Evolutionary conservation across 2,888 invertebrate species (phyloP).

Genomic region (Leucoma salicis): DNA sequence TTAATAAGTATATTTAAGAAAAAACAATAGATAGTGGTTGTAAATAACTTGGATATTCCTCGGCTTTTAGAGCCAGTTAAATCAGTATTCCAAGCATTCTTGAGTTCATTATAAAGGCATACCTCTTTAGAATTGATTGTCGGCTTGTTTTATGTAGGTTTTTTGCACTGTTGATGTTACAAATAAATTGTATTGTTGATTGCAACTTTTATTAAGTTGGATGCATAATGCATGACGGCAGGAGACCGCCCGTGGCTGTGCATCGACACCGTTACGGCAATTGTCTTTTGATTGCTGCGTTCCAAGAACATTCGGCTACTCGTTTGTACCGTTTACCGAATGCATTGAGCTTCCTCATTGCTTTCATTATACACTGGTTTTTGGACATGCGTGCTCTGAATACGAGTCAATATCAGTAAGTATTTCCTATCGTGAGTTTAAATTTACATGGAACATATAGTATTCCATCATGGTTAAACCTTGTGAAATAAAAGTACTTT

Average conservation of each 20-base stretch:
- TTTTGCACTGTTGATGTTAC: constrained; percentile 39
- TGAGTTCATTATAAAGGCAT: background rate
- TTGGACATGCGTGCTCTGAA: constrained; percentile 47
- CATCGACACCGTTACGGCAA: constrained; percentile 68
- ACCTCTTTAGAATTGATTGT: too few species aligned
- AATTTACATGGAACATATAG: background rate
- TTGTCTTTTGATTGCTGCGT: constrained; percentile 74
- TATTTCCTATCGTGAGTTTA: constrained; percentile 7
- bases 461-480: too few species aligned
- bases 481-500: too few species aligned
- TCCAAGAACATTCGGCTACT: constrained; percentile 70
- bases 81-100: background rate
- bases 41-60: too few species aligned
- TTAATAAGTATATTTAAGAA: too few species aligned
- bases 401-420: constrained; percentile 34
- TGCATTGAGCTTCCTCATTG: constrained; percentile 60
- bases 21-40: too few species aligned
- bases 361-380: constrained; percentile 67
- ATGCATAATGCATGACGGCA: constrained; percentile 59
- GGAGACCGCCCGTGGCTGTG: constrained; percentile 43
- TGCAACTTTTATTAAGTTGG: constrained; percentile 53
- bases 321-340: constrained; percentile 75
- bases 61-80: too few species aligned
- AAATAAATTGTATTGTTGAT: constrained; percentile 54
- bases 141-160: constrained; percentile 14